Evolutionary conservation across 2,888 invertebrate genomes (phyloP).

Genomic region (Oscheius sp.): DNA sequence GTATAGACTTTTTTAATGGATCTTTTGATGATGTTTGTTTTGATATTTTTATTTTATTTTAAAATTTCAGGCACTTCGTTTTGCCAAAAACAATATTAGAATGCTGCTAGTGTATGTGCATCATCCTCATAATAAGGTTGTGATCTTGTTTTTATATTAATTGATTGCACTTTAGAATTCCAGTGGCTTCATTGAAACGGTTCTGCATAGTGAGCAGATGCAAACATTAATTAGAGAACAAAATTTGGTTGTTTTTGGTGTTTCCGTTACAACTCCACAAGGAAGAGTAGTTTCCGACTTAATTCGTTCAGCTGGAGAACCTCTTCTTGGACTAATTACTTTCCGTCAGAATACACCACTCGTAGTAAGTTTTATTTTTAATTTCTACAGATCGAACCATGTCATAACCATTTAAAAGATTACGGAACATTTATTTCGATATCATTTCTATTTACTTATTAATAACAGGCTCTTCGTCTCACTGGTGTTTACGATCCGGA

Average conservation of each 20-base stretch:
- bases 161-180: neutral
- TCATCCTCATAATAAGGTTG: slow-evolving; percentile 16
- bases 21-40: slow-evolving; percentile 28
- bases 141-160: neutral
- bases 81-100: slow-evolving; percentile 13
- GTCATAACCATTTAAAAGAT: neutral
- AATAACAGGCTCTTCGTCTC: slow-evolving; percentile 20
- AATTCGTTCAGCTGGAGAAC: slow-evolving; percentile 8
- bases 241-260: slow-evolving; percentile 34
- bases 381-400: neutral
- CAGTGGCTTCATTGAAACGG: neutral
- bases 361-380: slow-evolving; percentile 9
- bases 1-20: slow-evolving; percentile 14
- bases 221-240: neutral
- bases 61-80: slow-evolving; percentile 5
- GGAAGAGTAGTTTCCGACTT: slow-evolving; percentile 12
- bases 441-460: neutral
- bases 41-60: neutral
- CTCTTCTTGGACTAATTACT: slow-evolving; percentile 11
- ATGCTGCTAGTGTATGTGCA: slow-evolving; percentile 27
- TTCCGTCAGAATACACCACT: slow-evolving; percentile 1
- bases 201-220: slow-evolving; percentile 20
- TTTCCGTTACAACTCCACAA: slow-evolving; percentile 31
- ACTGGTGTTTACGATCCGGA: slow-evolving; percentile 14
- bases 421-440: neutral